Conservation (phyloP, 2,888 invertebrate species). For the Idaea straminata region DNA sequence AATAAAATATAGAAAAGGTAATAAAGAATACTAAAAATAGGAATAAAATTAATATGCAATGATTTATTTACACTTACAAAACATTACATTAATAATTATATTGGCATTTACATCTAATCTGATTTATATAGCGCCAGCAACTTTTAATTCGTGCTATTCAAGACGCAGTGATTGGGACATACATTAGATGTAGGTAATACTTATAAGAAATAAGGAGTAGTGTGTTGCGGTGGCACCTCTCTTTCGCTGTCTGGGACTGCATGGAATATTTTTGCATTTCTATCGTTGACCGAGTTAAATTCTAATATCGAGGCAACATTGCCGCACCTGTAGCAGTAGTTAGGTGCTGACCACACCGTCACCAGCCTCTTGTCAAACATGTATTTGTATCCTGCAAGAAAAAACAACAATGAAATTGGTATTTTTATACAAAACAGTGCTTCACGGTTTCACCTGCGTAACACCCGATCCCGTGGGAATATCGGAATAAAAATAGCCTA, state of each 20-base stretch:
- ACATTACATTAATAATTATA: not conserved
- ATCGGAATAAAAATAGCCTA: no score
- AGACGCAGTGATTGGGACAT: no score
- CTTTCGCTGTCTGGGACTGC: slow-evolving; percentile 97
- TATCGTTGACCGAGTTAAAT: slow-evolving; percentile 89
- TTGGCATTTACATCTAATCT: not conserved
- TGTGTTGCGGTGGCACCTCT: slow-evolving; percentile 94
- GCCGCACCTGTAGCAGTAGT: slow-evolving; percentile 99
- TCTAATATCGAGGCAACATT: slow-evolving; percentile 98
- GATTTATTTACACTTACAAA: not conserved
- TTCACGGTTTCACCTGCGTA: no score
- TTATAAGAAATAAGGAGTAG: slow-evolving; percentile 98
- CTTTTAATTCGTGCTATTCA: no score
- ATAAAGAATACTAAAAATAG: not conserved
- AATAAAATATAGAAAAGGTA: not conserved
- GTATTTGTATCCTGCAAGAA: slow-evolving; percentile 92
- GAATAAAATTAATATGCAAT: not conserved
- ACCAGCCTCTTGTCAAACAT: slow-evolving; percentile 98
- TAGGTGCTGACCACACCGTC: slow-evolving; percentile 99
- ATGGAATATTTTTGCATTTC: slow-evolving; percentile 92
- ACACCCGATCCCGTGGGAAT: no score
- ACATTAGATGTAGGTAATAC: slow-evolving; percentile 22
- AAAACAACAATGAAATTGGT: not conserved
- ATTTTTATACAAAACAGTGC: no score
- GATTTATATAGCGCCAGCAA: no score